phyloP scores from a whole-genome alignment of 2,113 vertebrate genomes.

The Globicephala melas region DNA sequence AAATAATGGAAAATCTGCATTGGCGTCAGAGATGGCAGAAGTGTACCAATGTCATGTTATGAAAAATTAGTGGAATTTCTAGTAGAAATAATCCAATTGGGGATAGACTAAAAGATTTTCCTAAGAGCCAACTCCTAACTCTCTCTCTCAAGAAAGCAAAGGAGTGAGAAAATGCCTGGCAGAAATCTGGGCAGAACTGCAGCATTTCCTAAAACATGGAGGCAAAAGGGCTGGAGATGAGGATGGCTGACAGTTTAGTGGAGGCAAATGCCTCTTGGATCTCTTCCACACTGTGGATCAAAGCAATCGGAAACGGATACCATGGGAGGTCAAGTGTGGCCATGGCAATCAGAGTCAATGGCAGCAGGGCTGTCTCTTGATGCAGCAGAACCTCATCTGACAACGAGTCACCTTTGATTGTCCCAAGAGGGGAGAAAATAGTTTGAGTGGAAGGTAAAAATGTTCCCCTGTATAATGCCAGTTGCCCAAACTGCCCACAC shows the following conservation, averaged over 20 bases:
- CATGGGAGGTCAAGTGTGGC: not conserved
- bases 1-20: not conserved
- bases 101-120: not conserved
- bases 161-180: not conserved
- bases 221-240: not conserved
- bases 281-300: not conserved
- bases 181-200: not conserved
- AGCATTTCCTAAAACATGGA: not conserved
- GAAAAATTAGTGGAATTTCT: not conserved
- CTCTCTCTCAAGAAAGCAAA: not conserved
- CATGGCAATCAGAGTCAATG: not conserved
- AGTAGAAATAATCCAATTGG: not conserved
- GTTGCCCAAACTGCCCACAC: not conserved
- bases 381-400: not conserved
- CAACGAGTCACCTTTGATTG: not conserved
- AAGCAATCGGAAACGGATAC: not conserved
- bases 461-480: not conserved
- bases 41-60: not conserved
- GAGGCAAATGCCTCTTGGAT: not conserved
- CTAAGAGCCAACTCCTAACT: not conserved
- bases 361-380: not conserved
- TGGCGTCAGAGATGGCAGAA: not conserved
- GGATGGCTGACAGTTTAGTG: fast-evolving
- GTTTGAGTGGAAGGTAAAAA: not conserved
- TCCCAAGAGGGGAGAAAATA: not conserved